phyloP scores from a whole-genome alignment of 1,140 invertebrate species.

The Cephus cinctus region DNA sequence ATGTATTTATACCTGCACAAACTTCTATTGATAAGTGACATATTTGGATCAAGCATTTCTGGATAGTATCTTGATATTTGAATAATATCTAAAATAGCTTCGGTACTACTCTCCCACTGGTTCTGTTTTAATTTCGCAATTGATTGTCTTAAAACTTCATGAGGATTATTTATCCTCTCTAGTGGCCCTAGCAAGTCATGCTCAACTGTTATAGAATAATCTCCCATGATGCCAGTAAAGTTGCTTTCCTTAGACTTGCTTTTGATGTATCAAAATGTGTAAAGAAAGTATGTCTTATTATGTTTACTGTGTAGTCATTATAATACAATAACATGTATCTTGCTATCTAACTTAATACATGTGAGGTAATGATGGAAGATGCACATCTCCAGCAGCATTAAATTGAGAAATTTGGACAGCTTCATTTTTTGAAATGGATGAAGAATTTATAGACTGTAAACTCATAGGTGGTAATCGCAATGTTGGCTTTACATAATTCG shows the following conservation, averaged over 20 bases:
- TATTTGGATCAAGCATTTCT: conserved; percentile 23
- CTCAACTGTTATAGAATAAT: conserved; percentile 11
- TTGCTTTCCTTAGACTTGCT: neutral
- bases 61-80: conserved; percentile 23
- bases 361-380: neutral
- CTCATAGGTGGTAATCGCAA: neutral
- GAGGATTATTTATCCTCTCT: conserved; percentile 12
- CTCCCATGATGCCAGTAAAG: neutral
- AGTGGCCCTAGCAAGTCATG: conserved; percentile 2
- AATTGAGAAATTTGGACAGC: neutral
- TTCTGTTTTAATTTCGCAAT: conserved; percentile 19
- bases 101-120: conserved; percentile 19
- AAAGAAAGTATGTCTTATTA: neutral
- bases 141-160: conserved; percentile 18
- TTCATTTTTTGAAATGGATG: neutral
- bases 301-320: neutral
- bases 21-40: conserved; percentile 24
- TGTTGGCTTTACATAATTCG: neutral
- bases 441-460: neutral
- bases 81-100: conserved; percentile 18
- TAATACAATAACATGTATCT: too few species aligned
- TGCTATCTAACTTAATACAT: neutral
- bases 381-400: neutral
- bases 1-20: conserved; percentile 18
- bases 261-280: neutral